Conservation (phyloP, 2,888 invertebrate species). For the Gryllus longicercus region DNA sequence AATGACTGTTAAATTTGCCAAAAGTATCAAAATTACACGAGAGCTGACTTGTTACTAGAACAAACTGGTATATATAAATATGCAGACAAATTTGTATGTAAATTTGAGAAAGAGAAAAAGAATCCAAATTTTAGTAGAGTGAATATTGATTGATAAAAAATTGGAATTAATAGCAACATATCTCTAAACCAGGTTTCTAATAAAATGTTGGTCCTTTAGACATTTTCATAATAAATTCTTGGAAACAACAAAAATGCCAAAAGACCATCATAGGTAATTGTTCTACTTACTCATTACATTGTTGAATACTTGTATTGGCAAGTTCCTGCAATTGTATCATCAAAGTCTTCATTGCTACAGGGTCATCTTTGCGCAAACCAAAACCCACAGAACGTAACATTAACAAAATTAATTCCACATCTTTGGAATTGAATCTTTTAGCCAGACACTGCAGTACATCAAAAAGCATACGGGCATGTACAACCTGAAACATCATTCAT, state of each 20-base stretch:
- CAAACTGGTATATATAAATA: no score
- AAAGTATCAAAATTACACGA: no score
- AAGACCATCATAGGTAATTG: conserved; percentile 11
- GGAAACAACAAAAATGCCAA: background rate
- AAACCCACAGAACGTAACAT: conserved; percentile 79
- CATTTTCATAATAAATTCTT: background rate
- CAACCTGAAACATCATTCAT: conserved; percentile 56
- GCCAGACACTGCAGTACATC: conserved; percentile 70
- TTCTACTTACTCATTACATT: conserved; percentile 49
- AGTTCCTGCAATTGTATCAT: conserved; percentile 65
- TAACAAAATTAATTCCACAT: conserved; percentile 77
- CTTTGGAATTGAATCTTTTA: conserved; percentile 66
- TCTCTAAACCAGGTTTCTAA: no score
- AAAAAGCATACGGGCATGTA: conserved; percentile 72
- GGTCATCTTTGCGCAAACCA: conserved; percentile 80
- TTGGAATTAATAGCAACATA: no score
- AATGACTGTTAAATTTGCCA: no score
- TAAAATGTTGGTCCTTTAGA: no score
- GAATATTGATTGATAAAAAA: no score
- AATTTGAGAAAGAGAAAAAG: no score
- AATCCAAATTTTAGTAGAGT: no score
- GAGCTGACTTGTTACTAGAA: no score
- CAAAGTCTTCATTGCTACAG: conserved; percentile 70
- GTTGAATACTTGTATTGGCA: conserved; percentile 48
- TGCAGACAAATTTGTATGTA: no score